phyloP scores from a whole-genome alignment of 2,113 vertebrate genomes.

The Lonchura striata region DNA sequence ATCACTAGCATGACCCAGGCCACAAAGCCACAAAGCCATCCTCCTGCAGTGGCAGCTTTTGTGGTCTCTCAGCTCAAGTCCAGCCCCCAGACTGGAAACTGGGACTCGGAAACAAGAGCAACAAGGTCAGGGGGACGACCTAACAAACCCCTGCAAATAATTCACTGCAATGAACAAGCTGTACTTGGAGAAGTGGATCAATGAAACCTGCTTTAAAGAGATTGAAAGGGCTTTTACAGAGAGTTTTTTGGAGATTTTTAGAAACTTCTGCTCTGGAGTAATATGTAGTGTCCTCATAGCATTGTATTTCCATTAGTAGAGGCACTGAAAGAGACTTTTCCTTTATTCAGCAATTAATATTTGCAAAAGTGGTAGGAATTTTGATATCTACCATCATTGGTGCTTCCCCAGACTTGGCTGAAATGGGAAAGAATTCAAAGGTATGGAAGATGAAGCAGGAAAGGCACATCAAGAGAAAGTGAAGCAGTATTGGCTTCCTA shows the following conservation, averaged over 20 bases:
- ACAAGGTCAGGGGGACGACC: fast-evolving
- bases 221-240: neutral
- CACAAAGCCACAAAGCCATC: neutral
- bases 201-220: neutral
- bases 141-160: neutral
- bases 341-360: neutral
- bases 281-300: neutral
- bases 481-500: neutral
- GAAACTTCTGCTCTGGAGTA: neutral
- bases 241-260: neutral
- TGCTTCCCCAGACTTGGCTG: neutral
- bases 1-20: neutral
- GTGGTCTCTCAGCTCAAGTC: neutral
- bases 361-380: neutral
- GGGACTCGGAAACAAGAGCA: neutral
- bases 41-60: neutral
- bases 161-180: neutral
- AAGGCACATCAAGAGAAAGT: neutral
- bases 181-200: neutral
- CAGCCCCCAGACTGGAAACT: neutral
- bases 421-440: neutral
- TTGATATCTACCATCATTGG: neutral
- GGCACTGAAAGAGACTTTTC: neutral
- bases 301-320: neutral
- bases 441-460: neutral